A percentile compares a stretch with the other conserved stretches of the same genome.
Evolutionary conservation across 2,797 vertebrate species (phyloP).

Genomic region (Aphelocoma californica): DNA sequence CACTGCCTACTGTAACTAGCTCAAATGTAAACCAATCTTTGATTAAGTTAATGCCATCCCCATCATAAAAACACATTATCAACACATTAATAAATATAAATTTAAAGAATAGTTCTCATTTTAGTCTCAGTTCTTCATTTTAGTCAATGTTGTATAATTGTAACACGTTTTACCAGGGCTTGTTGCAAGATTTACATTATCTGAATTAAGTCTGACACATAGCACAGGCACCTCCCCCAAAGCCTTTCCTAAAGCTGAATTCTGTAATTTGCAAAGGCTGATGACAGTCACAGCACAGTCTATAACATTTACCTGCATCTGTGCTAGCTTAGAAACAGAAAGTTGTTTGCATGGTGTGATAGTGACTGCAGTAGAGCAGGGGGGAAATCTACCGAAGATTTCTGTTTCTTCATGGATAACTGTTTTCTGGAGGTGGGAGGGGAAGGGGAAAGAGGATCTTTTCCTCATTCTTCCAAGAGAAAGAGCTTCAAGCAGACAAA

Average conservation of each 20-base stretch:
- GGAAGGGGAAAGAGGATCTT: background rate
- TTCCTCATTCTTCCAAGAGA: background rate
- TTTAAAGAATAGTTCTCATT: background rate
- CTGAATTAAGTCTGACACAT: background rate
- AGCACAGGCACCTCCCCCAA: background rate
- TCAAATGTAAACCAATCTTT: background rate
- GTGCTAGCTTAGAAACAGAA: background rate
- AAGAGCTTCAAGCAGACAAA: background rate
- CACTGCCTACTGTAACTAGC: background rate
- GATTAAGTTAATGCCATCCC: background rate
- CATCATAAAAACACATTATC: background rate
- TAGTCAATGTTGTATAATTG: background rate
- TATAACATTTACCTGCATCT: background rate
- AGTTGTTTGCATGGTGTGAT: background rate
- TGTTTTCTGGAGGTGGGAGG: background rate
- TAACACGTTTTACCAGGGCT: background rate
- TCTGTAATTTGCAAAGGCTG: background rate
- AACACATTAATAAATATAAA: background rate
- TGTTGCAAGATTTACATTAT: background rate
- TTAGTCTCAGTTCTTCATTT: background rate
- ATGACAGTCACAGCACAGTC: background rate
- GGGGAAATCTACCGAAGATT: background rate
- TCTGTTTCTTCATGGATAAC: background rate
- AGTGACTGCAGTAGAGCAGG: background rate
- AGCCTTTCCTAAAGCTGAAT: background rate